These are phyloP conservation scores for Eulemur mongoz DNA, from an alignment of 2,797 vertebrate species.

Conservation along the genomic window DNA sequence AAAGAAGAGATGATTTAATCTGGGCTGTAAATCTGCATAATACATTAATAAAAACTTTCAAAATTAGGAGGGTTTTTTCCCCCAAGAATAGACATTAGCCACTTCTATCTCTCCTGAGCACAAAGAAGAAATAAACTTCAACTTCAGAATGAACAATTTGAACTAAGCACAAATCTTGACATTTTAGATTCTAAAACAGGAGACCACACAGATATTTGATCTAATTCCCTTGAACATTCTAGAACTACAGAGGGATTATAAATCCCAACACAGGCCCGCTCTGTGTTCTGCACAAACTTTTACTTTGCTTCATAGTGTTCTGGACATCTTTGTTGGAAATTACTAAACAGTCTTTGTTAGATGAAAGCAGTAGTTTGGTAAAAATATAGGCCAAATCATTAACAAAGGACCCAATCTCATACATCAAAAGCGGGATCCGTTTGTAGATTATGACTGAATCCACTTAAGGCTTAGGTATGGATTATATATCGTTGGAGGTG, in stretches of 20 bases:
- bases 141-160: background rate
- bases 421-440: background rate
- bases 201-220: background rate
- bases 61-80: background rate
- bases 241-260: background rate
- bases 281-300: background rate
- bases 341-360: background rate
- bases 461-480: background rate
- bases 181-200: conserved; percentile 5
- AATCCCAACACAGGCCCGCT: background rate
- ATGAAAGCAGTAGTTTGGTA: background rate
- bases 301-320: background rate
- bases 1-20: background rate
- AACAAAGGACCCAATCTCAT: background rate
- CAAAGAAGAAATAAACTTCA: background rate
- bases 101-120: background rate
- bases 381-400: background rate
- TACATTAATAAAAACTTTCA: background rate
- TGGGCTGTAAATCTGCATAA: background rate
- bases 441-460: background rate
- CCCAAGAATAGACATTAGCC: background rate
- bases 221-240: background rate
- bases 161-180: background rate
- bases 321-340: conserved; percentile 9
- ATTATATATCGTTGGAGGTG: background rate